Base-by-base conservation (phyloP, 2,888 invertebrate species). In the Andrena dorsata region DNA sequence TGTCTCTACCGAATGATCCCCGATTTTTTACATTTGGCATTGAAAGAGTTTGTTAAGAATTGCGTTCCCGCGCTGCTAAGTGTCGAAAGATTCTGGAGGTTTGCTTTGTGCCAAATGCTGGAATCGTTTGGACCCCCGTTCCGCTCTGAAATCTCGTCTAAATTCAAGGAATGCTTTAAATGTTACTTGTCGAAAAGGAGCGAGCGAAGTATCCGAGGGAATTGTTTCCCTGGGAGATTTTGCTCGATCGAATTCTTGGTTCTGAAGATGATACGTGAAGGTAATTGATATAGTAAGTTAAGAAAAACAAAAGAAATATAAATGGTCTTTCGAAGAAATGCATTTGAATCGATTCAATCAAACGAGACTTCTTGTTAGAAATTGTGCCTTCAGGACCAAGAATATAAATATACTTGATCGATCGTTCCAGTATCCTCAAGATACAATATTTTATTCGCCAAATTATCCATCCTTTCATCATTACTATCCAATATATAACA, bases 81-180 rank as follows among this genome's bases (percentile, higher is more conserved):
- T n/a, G n/a, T 16, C 5, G n/a, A 20, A 41, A 10, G 7, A 35
- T 61, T 20, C 7, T 26, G 8, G 13, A 3, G 16, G 5, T 7
- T 20, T 2, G 10, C 10, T 20, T 26, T 35, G 6, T 7, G 47
- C 61, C 74, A 75, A 74, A 77, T 77, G 60, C 53, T 23, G 10
- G 75, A 70, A 80, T 65, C 66, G 66, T 68, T 23, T 4, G 23
- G 51, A 60, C 35, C 53, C n/a, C 32, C 23, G 13, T 16, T 4
- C 47, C 32, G 10, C 10, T 65, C 47, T 47, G 56, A 76, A 73
- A 76, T 35, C 49, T 23, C n/a, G 7, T 79, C 77, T 23, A 66
- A 85, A 88, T 85, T 83, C 81, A 76, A 88, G 86, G 73, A 83
- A 82, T 23, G 5, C 71, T 63, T 71, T 32, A 68, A 30, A 20